These are phyloP conservation scores for Choristoneura fumiferana DNA, from an alignment of 1,140 invertebrate genomes.

Conservation along the genomic window DNA sequence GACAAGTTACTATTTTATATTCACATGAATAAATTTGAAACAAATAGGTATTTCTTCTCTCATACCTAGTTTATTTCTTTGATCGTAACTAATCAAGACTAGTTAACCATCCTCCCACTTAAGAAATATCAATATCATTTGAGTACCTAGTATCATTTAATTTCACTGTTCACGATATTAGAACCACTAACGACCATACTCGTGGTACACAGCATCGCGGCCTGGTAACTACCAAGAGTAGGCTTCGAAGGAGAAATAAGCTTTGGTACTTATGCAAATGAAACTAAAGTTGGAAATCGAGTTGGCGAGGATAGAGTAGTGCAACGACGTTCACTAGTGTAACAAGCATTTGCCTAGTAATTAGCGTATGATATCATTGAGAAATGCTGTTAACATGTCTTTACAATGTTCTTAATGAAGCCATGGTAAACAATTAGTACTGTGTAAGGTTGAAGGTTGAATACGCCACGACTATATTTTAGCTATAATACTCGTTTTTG, in stretches of 20 bases:
- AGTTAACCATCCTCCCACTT: background rate
- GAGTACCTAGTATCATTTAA: conserved; percentile 1
- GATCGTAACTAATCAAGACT: background rate
- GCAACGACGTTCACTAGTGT: background rate
- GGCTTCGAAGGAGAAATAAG: background rate
- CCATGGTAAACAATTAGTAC: conserved; percentile 6
- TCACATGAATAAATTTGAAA: too few relatives aligned
- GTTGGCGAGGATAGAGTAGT: background rate
- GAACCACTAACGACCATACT: conserved; percentile 13
- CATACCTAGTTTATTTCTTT: too few relatives aligned
- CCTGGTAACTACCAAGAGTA: background rate
- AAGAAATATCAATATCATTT: background rate
- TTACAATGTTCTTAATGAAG: conserved; percentile 8
- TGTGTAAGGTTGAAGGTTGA: background rate
- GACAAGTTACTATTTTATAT: too few relatives aligned
- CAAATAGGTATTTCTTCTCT: too few relatives aligned
- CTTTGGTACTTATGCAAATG: background rate
- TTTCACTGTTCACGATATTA: background rate
- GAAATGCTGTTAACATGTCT: conserved; percentile 9
- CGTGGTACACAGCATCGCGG: background rate
- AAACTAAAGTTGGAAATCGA: background rate
- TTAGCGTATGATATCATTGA: conserved; percentile 14
- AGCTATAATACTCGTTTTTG: background rate
- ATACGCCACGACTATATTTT: background rate
- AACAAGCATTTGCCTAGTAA: conserved; percentile 4